Percentiles rank a stretch among this genome's conserved stretches.
These are phyloP conservation scores for Umimayanthus chanpuru DNA, from an alignment of 92 coral and sea anemone species.

Conservation along the genomic window DNA sequence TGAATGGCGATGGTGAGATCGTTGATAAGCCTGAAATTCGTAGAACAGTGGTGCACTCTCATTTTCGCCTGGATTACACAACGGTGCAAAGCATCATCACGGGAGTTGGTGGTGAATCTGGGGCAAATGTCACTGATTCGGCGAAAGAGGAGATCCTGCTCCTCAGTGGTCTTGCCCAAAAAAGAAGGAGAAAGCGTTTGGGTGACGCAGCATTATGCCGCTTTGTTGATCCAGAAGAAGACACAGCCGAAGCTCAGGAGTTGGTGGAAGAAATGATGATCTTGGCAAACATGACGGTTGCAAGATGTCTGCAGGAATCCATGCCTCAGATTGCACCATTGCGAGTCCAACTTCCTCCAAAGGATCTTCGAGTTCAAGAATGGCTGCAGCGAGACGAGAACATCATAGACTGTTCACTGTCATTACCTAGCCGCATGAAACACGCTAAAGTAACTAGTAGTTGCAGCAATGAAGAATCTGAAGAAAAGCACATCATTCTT, in stretches of 20 bases:
- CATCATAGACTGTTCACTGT: conserved; percentile 44
- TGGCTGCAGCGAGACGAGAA: conserved; percentile 55
- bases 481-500: conserved; percentile 43
- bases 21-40: conserved; percentile 41
- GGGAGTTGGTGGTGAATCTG: conserved; percentile 1
- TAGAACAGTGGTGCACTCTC: conserved; percentile 61
- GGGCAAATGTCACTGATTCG: conserved; percentile 15
- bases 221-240: conserved; percentile 43
- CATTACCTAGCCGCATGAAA: conserved; percentile 41
- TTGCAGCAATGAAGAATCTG: conserved; percentile 8
- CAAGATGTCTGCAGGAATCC: conserved; percentile 45
- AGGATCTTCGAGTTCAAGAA: conserved; percentile 47
- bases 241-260: conserved; percentile 61
- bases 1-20: conserved; percentile 48
- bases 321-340: conserved; percentile 54
- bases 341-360: conserved; percentile 71
- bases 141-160: conserved; percentile 36
- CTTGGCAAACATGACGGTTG: conserved; percentile 65
- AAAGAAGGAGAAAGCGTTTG: conserved; percentile 55
- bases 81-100: conserved; percentile 64
- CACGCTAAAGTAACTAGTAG: conserved; percentile 8
- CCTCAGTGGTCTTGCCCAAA: conserved; percentile 51
- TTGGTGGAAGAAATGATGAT: conserved; percentile 82
- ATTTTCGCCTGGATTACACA: conserved; percentile 58
- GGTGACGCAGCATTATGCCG: conserved; percentile 59